Base-by-base conservation (phyloP, 2,797 vertebrate species). In the Trachurus trachurus region DNA sequence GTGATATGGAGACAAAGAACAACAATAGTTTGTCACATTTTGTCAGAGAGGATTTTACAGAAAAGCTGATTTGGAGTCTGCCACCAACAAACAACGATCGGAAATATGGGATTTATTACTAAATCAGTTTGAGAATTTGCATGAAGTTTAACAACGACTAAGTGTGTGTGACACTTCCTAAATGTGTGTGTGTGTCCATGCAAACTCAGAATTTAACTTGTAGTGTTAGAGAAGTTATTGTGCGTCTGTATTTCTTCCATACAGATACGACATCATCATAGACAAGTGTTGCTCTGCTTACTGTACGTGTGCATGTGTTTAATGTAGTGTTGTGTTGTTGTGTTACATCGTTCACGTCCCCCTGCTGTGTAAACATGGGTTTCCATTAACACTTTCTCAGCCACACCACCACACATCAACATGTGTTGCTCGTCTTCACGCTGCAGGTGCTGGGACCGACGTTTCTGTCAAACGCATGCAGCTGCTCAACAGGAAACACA, bases 61-160 rank as follows among this genome's bases (percentile, higher is more conserved):
- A 83, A 94, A 94, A 94, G 93, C 93, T 92, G 88, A 93, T 94
- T 94, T 92, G 83, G 89, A 88, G 87, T 92, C 88, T 90, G 93
- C 92, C 92, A 93, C 93, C 93, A 92, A 90, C 92, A 88, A 90
- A 91, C 91, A 91, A 61, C 71, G 70, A 87, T 88, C 72, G 87
- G 85, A 94, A 94, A 89, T 88, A 89, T 88, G 85, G 92, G 91
- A 90, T 94, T 94, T 93, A 90, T 85, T 78, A 82, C 87, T 79
- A 61, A 91, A 91, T 84, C 87, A 89, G 64, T 94, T 90, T 83
- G 69, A 87, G 78, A 84, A 87, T 92, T 88, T 85, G 79, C 77
- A 81, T 54, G 69, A 91, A 91, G 84, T 89, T 90, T 69, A 79
- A 74, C 69, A 61, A 52, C 0, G 70, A 40, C 63, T 76, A 72